These are phyloP conservation scores for Lepidochrysops patricia DNA, from an alignment of 2,888 invertebrate species.

Conservation along the genomic window DNA sequence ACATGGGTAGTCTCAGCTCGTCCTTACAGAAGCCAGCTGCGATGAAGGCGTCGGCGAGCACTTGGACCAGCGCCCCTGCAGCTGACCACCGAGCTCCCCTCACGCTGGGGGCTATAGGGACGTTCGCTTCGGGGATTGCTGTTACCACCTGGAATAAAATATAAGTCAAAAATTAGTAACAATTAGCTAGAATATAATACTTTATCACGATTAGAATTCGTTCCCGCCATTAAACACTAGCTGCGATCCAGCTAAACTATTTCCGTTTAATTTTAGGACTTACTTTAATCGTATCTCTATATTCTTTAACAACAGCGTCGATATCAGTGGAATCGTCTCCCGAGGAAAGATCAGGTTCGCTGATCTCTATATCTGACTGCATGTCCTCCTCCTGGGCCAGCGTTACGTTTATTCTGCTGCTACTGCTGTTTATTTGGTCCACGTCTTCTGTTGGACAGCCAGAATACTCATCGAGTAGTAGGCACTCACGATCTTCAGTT, in stretches of 20 bases:
- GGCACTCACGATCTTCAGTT: slow-evolving; percentile 74
- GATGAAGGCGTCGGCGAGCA: slow-evolving; percentile 47
- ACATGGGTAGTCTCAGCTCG: slow-evolving; percentile 45
- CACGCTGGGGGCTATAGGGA: slow-evolving; percentile 49
- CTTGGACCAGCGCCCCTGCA: slow-evolving; percentile 48
- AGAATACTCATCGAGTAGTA: slow-evolving; percentile 73
- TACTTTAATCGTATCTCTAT: slow-evolving; percentile 81
- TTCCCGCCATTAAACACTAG: no score
- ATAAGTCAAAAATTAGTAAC: neutral
- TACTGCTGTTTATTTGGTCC: slow-evolving; percentile 46
- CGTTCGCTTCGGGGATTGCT: slow-evolving; percentile 56
- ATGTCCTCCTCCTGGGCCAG: slow-evolving; percentile 48
- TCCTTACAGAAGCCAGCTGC: slow-evolving; percentile 56
- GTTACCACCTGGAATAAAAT: slow-evolving; percentile 49
- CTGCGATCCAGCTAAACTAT: no score
- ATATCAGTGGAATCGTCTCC: slow-evolving; percentile 83
- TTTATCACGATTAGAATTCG: no score
- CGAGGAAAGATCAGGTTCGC: slow-evolving; percentile 72
- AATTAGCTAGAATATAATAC: no score
- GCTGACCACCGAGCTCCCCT: slow-evolving; percentile 56
- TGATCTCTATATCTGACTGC: slow-evolving; percentile 60
- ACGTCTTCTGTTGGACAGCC: slow-evolving; percentile 53
- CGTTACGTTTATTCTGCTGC: slow-evolving; percentile 40
- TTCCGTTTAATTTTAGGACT: no score
- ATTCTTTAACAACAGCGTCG: slow-evolving; percentile 85